Base-by-base conservation (phyloP, 53 echinoderm and acorn worm species). In the Crossaster papposus region DNA sequence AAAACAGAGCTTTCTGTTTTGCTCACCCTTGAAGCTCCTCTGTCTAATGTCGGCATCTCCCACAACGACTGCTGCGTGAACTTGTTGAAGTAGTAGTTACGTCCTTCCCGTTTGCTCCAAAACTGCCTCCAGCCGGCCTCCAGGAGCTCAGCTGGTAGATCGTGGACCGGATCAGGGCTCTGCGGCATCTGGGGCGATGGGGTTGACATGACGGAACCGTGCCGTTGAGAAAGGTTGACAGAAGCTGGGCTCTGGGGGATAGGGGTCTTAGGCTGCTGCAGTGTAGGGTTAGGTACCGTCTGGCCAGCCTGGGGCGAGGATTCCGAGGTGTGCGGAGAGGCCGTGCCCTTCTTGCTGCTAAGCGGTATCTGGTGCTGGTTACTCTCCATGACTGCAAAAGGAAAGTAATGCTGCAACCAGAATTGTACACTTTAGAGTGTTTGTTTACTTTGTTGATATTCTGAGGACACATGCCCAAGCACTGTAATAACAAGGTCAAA, bases 31-130 rank as follows among this genome's bases (percentile, higher is more conserved):
- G 92, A 95, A 52, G 92, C 88, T 79, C 96, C 92, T 70, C 93
- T 92, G 82, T 95, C 93, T 23, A 99, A 64, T 0, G 93, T 75
- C 34, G 99, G 99, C 93, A 94, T 96, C 72, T 99, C 99, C 99
- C 99, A 99, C 79, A 93, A 72, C 24, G 96, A 96, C 84, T 96
- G 92, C 76, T 96, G 92, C 36, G 90, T 94, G 65, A 94, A 94
- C 90, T 99, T 99, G 79, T 99, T 99, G 94, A 92, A 99, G 90
- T 90, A 99, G 79, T 99, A 99, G 83, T 94, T 93, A 13, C 96
- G 91, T 54, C 93, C 93, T 80, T 99, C 99, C 17, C 99, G 88
- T 64, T 93, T 91, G 82, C 99, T 99, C 96, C 96, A 99, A 74
- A 99, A 99, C 81, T 91, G 80, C 38, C 99, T 64, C 99, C 97